Evolutionary conservation across 2,888 invertebrate genomes (phyloP), one percentile per base, ranked within the genome.

Genomic region (Mimas tiliae): DNA sequence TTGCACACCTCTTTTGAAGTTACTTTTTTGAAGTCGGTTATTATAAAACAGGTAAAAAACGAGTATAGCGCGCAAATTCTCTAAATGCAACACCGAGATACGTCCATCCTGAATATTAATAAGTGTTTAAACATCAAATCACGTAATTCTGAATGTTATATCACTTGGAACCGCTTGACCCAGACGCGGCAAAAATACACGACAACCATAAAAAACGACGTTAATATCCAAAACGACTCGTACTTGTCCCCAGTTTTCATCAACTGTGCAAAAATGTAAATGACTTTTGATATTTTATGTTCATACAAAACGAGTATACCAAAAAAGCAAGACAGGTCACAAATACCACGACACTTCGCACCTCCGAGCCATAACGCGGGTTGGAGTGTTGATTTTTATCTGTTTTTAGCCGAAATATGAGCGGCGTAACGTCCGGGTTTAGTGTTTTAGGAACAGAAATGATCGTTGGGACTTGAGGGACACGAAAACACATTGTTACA

Each of bases 381-480:
- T 55, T n/a, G 38, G 38, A 58, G 58, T 58, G 58, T 58, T 58
- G 58, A 58, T 58, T 58, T 42, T 58, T 58, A 58, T 58, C 58
- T 58, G 42, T 42, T 7, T 58, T 58, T 58, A 58, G 58, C 12
- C 58, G 58, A 58, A 58, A 58, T 42, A 38, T 42, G 58, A 58
- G 19, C 55, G n/a, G 53, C 34, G 42, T 16, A 42, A 19, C 12
- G 42, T 58, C 58, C 58, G 58, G 55, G 38, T 34, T 53, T 58
- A 58, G 19, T 19, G 58, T 11, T 58, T 55, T 42, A 38, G 42
- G 42, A 38, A 58, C 42, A 9, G n/a, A 3, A 58, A 58, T 42
- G 19, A 38, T 42, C 53, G 11, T 16, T 11, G 34, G 14, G n/a
- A n/a, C n/a, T n/a, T n/a, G n/a, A n/a, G 38, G 12, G 42, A 9